Base-by-base conservation (phyloP, 1,140 invertebrate species). In the Drosophila melanica region DNA sequence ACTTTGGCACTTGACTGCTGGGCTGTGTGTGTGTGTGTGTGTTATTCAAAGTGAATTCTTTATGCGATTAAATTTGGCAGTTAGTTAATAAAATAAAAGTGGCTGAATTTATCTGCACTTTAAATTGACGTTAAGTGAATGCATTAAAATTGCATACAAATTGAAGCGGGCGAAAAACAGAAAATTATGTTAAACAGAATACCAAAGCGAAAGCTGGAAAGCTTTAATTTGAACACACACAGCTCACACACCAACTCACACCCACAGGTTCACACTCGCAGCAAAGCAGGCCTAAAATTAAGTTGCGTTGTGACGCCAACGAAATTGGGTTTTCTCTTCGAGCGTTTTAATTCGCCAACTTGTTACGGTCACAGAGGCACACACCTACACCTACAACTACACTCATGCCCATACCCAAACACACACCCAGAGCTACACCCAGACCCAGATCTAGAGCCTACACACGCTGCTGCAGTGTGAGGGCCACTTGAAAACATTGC, bases 261-360 rank as follows among this genome's bases (percentile, higher is more conserved):
- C 6, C 18, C 18, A 6, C 51, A 54, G 11, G n/a, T 37, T 55
- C 12, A 55, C 10, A 47, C 58, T 11, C 37, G 12, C 6, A 16
- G 33, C 10, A 14, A 50, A 20, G 30, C 47, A 62, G 41, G 50
- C 27, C 50, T 18, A 55, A 51, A 69, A 60, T 42, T 18, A 39
- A 35, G 57, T 50, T 37, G 47, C 23, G 23, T 62, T 37, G 7
- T 47, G 33, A 30, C 20, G 51, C 30, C 16, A 37, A 10, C 48
- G 23, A 50, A 71, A 51, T 65, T 65, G 27, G 18, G 39, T 35
- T 53, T 58, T 57, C 45, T 23, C 50, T 60, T 37, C 7, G 35
- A 51, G 59, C 53, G 57, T 14, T 65, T 59, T 57, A n/a, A 48
- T 42, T 60, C 57, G 68, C 55, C 71, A 81, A 86, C 75, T 81